Conservation (phyloP, 2,113 vertebrate species). For the Theropithecus gelada region DNA sequence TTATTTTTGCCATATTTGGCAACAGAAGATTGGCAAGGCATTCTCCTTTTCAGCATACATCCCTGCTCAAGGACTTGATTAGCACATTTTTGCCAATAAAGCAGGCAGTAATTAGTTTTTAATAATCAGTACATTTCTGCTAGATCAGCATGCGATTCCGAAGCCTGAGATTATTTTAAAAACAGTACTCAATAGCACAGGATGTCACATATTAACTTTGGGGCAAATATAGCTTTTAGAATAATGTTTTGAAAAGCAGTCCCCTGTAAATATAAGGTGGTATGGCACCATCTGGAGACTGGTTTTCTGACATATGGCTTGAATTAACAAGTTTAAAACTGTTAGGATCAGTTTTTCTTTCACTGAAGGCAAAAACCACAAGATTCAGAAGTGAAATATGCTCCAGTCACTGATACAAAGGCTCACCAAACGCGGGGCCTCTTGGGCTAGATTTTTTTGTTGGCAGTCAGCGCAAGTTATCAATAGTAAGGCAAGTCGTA, state of each 20-base stretch:
- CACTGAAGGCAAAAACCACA: slow-evolving; percentile 83
- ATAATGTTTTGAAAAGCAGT: slow-evolving; percentile 87
- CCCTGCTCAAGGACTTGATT: slow-evolving; percentile 76
- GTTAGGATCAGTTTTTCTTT: slow-evolving; percentile 92
- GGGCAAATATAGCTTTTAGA: slow-evolving; percentile 85
- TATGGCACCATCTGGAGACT: slow-evolving; percentile 87
- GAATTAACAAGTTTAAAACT: slow-evolving; percentile 93
- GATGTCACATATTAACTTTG: slow-evolving; percentile 79
- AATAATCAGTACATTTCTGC: slow-evolving; percentile 78
- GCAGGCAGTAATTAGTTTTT: slow-evolving; percentile 79
- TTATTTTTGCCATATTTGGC: slow-evolving; percentile 47
- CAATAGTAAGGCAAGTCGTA: slow-evolving; percentile 69
- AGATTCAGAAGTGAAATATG: slow-evolving; percentile 84
- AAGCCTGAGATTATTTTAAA: slow-evolving; percentile 74
- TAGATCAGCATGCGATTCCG: slow-evolving; percentile 72
- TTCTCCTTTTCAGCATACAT: slow-evolving; percentile 62
- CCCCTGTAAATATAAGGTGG: slow-evolving; percentile 89
- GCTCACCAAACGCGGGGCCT: slow-evolving; percentile 37
- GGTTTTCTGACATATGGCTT: slow-evolving; percentile 89
- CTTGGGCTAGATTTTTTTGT: slow-evolving; percentile 48
- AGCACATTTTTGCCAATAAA: slow-evolving; percentile 82
- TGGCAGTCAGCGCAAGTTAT: slow-evolving; percentile 69
- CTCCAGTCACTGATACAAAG: slow-evolving; percentile 79
- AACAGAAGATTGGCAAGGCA: slow-evolving; percentile 40
- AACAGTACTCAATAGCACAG: slow-evolving; percentile 66